Base-by-base conservation (phyloP, 1,140 invertebrate genomes). In the Lordiphosa stackelbergi region DNA sequence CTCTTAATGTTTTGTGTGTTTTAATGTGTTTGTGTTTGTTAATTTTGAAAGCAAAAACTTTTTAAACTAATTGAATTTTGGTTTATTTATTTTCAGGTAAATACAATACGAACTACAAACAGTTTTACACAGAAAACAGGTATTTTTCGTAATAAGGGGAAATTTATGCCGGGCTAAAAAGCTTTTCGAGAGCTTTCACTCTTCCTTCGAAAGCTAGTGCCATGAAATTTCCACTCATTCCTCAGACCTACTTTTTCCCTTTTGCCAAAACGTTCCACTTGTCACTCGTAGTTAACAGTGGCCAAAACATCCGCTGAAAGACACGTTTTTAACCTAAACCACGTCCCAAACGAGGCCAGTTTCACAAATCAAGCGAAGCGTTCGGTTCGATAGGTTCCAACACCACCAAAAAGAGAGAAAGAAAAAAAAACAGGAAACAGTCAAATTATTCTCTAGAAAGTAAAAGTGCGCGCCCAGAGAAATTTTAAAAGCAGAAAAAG, bases 331-430 rank as follows among this genome's bases (percentile, higher is more conserved):
- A 84, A 77, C 60, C 69, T 65, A 77, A 70, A 49, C 61, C 65
- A 59, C 56, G 42, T 43, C 41, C 56, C 78, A 77, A 84, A 84
- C 79, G 73, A 83, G 78, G 78, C 81, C 81, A 85, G 81, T 85
- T 81, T 81, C 75, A 85, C 81, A 85, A 85, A 85, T 85, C 75
- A 70, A 85, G 72, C 81, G 72, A 63, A 69, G 72, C 66, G 75
- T 73, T 77, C 74, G 81, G 81, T 77, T 81, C 75, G 75, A 85
- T 70, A 81, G 81, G 81, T 85, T 85, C 81, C 16, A 49, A 38
- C 42, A 40, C 37, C 24, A 12, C 22, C 16, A 11, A 52, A 40
- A 52, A 46, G 19, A 8, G 1, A 45, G 5, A 31, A 3, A 31
- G 31, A 7, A 62, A 65, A 57, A 70, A 45, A 38, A 24, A 68